Percentiles rank a stretch among this genome's conserved stretches.
phyloP scores from a whole-genome alignment of 2,888 invertebrate species.

The Mythimna impura region DNA sequence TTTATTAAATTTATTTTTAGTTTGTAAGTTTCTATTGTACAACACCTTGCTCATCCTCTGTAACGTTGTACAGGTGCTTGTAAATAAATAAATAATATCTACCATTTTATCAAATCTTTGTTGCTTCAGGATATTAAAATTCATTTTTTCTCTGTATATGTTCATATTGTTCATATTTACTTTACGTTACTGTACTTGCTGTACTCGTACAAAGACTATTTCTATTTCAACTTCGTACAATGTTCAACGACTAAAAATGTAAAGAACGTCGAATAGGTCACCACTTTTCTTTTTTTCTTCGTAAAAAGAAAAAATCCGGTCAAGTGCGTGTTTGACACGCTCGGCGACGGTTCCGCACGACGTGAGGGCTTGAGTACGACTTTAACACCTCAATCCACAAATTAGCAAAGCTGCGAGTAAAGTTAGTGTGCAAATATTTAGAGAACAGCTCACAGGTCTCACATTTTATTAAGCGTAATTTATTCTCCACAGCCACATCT shows the following conservation, averaged over 20 bases:
- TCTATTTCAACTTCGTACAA: background rate
- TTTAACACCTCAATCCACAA: slow-evolving; percentile 2
- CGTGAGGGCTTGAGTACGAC: slow-evolving; percentile 18
- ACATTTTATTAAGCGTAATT: background rate
- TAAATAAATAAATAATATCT: background rate
- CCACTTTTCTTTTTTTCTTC: slow-evolving; percentile 16
- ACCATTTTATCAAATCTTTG: background rate
- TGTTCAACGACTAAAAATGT: background rate
- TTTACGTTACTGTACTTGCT: background rate
- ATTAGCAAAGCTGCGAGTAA: too few relatives aligned
- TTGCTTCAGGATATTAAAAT: background rate
- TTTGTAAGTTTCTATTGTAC: too few relatives aligned
- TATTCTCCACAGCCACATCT: too few relatives aligned
- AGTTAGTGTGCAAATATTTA: background rate
- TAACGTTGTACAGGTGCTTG: too few relatives aligned
- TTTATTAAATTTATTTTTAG: too few relatives aligned
- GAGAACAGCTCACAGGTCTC: background rate
- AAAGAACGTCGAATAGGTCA: slow-evolving; percentile 11
- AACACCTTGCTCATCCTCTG: too few relatives aligned
- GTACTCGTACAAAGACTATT: background rate
- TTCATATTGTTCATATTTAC: slow-evolving; percentile 1
- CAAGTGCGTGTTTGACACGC: slow-evolving; percentile 49
- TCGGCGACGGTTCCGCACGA: slow-evolving; percentile 4
- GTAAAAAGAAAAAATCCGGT: slow-evolving; percentile 28
- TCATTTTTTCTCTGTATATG: background rate